Evolutionary conservation across 2,888 invertebrate genomes (phyloP).

Genomic region (Myopa tessellatipennis): DNA sequence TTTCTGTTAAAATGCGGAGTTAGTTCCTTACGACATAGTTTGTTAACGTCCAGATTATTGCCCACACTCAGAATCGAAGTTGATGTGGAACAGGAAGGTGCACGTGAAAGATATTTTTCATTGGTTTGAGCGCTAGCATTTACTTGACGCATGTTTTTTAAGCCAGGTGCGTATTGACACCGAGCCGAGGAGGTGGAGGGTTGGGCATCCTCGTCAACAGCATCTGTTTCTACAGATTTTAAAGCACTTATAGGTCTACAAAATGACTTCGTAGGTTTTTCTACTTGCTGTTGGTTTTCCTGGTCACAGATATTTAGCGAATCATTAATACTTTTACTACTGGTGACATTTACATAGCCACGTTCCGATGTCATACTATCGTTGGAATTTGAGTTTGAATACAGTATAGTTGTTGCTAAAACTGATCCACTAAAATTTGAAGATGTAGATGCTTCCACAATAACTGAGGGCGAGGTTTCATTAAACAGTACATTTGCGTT

Average conservation of each 20-base stretch:
- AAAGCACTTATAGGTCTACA: constrained; percentile 60
- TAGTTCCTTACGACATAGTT: constrained; percentile 36
- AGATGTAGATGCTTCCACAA: constrained; percentile 48
- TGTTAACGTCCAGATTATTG: constrained; percentile 28
- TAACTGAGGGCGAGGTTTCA: constrained; percentile 47
- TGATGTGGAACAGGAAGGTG: constrained; percentile 30
- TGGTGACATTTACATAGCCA: constrained; percentile 45
- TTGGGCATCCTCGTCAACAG: constrained; percentile 55
- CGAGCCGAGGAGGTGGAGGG: constrained; percentile 64
- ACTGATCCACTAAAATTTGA: constrained; percentile 33
- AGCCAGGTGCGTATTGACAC: constrained; percentile 61
- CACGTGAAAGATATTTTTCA: constrained; percentile 57
- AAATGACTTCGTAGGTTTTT: constrained; percentile 48
- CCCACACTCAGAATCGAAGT: constrained; percentile 17
- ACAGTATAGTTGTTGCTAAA: constrained; percentile 52
- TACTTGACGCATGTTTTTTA: constrained; percentile 58
- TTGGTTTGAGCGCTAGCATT: constrained; percentile 64
- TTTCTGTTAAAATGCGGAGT: constrained; percentile 36
- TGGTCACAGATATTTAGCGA: constrained; percentile 45
- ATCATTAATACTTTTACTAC: constrained; percentile 51
- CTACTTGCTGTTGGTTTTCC: constrained; percentile 42
- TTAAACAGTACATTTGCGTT: constrained; percentile 39
- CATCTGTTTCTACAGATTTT: constrained; percentile 42
- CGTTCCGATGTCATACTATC: constrained; percentile 58
- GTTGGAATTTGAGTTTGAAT: constrained; percentile 64